These are phyloP conservation scores for Gavialis gangeticus DNA, from an alignment of 2,113 vertebrate species.

Conservation along the genomic window DNA sequence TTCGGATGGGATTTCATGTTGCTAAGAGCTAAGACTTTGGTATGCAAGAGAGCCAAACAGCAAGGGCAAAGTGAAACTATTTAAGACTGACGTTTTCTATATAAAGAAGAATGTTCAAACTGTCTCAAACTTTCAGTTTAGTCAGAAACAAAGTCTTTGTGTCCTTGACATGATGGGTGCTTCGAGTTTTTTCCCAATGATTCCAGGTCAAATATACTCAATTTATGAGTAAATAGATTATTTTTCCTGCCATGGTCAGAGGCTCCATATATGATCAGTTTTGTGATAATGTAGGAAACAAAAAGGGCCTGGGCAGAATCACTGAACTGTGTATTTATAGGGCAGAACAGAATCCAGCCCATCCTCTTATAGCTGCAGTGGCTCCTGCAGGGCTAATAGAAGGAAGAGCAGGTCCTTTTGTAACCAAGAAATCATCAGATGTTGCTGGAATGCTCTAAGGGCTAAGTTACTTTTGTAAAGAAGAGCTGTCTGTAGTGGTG, in stretches of 20 bases:
- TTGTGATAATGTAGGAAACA: slow-evolving; percentile 40
- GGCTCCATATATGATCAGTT: slow-evolving; percentile 47
- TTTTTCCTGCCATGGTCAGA: slow-evolving; percentile 46
- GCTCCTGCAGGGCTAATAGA: not conserved
- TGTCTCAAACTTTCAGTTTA: slow-evolving; percentile 9
- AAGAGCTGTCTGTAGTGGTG: not conserved
- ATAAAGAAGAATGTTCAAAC: slow-evolving; percentile 38
- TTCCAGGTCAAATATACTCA: slow-evolving; percentile 51
- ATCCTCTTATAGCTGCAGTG: not conserved
- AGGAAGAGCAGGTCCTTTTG: not conserved
- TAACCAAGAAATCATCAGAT: not conserved
- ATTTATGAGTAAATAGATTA: slow-evolving; percentile 21
- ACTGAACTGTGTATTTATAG: not conserved
- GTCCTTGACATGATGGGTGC: not conserved
- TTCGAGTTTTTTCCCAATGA: not conserved
- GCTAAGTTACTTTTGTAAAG: not conserved
- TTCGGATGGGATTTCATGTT: slow-evolving; percentile 78
- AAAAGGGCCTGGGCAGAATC: not conserved
- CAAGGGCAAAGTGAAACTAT: slow-evolving; percentile 69
- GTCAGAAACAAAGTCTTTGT: slow-evolving; percentile 17
- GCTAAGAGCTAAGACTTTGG: slow-evolving; percentile 76
- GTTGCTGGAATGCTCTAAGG: not conserved
- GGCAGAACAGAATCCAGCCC: not conserved
- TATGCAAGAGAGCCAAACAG: slow-evolving; percentile 64
- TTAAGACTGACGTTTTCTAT: slow-evolving; percentile 66